Base-by-base conservation (phyloP, 2,113 vertebrate genomes). In the Melanerpes formicivorus region DNA sequence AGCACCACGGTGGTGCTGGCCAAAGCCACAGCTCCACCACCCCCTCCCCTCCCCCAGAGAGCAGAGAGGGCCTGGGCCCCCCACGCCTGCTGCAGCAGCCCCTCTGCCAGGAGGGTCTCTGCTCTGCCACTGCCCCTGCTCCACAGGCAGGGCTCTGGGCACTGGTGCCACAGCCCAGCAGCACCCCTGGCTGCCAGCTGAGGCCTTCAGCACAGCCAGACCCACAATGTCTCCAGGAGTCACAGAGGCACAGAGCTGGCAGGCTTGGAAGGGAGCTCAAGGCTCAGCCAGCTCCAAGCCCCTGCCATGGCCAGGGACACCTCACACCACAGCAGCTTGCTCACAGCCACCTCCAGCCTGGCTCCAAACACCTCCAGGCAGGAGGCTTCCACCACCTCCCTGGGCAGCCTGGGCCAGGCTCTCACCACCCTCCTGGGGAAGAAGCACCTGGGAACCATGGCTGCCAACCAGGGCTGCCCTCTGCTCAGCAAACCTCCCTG, bases 51-150 rank as follows among this genome's bases (percentile, higher is more conserved):
- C 34, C 2, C 0, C 13, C 40, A 0, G 7, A 54, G 25, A 40
- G 29, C 9, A 1, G 72, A 73, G 46, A 0, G 0, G 44, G 55
- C 64, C 30, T 3, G 2, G 25, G 30, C 58, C 32, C 1, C 0
- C 0, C 5, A 4, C 18, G 42, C 29, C 42, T 2, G 2, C 50
- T 2, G 22, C 26, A 55, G 48, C 4, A 0, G 9, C 29, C 4
- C 2, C 27, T 56, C 32, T 42, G 40, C 42, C 42, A 42, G 48
- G 48, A 18, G 19, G 48, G 48, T 21, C 48, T 19, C 48, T 22
- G 48, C 73, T 58, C 46, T 2, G 2, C 22, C 1, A 0, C 22
- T 3, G 44, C 25, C 30, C 34, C 10, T 71, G 11, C 63, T 26
- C 25, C 54, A 0, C 76, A 44, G 1, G 0, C 37, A 14, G 46